Evolutionary conservation across 2,888 invertebrate species (phyloP), one percentile per base, ranked within the genome.

Genomic region (Sesia apiformis): DNA sequence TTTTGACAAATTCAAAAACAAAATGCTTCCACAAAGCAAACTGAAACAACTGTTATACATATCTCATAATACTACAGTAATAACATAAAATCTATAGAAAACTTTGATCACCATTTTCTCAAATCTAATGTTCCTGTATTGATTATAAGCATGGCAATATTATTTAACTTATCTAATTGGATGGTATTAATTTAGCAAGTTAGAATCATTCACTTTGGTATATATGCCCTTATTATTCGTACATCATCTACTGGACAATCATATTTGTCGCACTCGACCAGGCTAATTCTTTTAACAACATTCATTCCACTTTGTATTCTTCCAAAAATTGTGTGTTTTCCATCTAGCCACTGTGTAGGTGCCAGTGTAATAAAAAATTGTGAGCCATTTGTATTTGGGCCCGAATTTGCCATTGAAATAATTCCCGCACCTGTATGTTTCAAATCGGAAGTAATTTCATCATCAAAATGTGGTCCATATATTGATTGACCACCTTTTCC

Each of bases 301-400:
- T 93, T 91, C 96, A 98, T 97, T 1, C 98, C 98, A 55, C 92
- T 91, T 69, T 94, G 91, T 4, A 98, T 91, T 62, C 98, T 91
- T 64, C 96, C 99, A 86, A 99, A 99, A 74, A 99, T 98, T 3
- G 98, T 92, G 82, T 99, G 99, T 78, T 98, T 98, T 6, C 97
- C 96, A 89, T 99, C 99, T 43, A 99, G 90, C 98, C 99, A 99
- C 70, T 98, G 98, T 0, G 98, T 97, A 1, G 99, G 98, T 0
- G 96, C 98, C 58, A 99, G 84, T 0, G 98, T 98, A 52, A 99
- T 96, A 70, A 99, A 99, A 89, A 99, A 99, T 79, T 99, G 99
- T 40, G 98, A 98, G 3, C 98, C 98, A 81, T 99, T 99, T 4
- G 97, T 94, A 72, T 99, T 93, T 0, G 98, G 98, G 0, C 99